Evolutionary conservation across 2,113 vertebrate species (phyloP), one percentile per base, ranked within the genome.

Genomic region (Cisticola juncidis): DNA sequence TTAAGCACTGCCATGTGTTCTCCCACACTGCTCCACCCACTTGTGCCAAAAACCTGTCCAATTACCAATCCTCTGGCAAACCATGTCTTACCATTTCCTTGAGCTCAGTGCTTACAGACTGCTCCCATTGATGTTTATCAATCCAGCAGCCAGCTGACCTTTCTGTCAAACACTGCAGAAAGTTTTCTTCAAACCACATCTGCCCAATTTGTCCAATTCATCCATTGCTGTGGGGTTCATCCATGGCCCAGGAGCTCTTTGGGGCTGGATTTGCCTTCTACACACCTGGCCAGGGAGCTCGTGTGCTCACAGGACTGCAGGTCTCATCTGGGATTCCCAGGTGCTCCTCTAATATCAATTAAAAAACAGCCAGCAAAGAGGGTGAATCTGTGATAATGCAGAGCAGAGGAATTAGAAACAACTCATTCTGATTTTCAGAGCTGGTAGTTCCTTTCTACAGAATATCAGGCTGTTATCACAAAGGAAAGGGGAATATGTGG

Each of bases 1-100:
- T 81, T 88, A 88, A 96, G 82, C 56, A 45, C 4, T 86, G 86
- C 92, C 95, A 64, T 74, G 94, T 96, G 84, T 56, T 94, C 76
- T 94, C 62, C 71, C 81, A 74, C 81, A 48, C 40, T 21, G 51
- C 90, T 88, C 74, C 78, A 69, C 71, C 73, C 50, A 25, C 14
- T 65, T 23, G 45, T 69, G 84, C 77, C 89, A 92, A 95, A 95
- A 92, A 45, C 76, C 82, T 77, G 82, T 70, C 79, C 96, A 86
- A 50, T 82, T 70, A 94, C 94, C 90, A 48, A 62, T 68, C 74
- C 76, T 77, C 47, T 81, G 56, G 44, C 76, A 95, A 92, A 71
- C 36, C 20, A 4, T 31, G 36, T 44, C 42, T 83, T 70, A 73
- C 25, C 51, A 45, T 70, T 80, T 70, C n/a, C 68, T 77, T 7